These are phyloP conservation scores for Nemapogon koenigi DNA, from an alignment of 2,888 invertebrate genomes.

Conservation along the genomic window DNA sequence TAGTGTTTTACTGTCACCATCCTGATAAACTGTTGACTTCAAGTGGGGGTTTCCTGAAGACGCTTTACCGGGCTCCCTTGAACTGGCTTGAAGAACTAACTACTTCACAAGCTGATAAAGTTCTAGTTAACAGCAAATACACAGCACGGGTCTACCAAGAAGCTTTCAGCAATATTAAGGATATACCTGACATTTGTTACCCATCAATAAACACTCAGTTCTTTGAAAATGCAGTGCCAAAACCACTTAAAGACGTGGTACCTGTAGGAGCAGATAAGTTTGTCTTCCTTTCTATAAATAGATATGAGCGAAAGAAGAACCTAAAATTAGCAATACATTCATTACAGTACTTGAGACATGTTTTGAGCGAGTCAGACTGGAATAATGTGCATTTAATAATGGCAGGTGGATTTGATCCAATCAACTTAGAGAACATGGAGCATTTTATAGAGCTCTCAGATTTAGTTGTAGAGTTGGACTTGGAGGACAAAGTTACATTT, in stretches of 20 bases:
- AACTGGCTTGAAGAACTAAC: conserved; percentile 92
- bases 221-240: conserved; percentile 64
- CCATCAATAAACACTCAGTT: conserved; percentile 88
- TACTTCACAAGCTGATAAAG: conserved; percentile 84
- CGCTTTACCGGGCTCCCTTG: conserved; percentile 83
- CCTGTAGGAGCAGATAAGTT: conserved; percentile 64
- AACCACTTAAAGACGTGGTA: conserved; percentile 54
- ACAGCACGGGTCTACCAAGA: conserved; percentile 88
- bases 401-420: conserved; percentile 95
- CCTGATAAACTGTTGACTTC: conserved; percentile 92
- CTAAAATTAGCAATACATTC: conserved; percentile 85
- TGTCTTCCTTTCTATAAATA: conserved; percentile 92
- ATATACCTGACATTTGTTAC: conserved; percentile 85
- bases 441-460: conserved; percentile 79
- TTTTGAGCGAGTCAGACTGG: conserved; percentile 64
- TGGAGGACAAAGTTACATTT: conserved; percentile 79
- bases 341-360: conserved; percentile 69
- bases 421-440: conserved; percentile 86
- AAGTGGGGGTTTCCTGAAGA: conserved; percentile 77
- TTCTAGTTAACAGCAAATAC: conserved; percentile 95
- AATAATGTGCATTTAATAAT: conserved; percentile 81
- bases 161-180: conserved; percentile 80
- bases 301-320: conserved; percentile 97
- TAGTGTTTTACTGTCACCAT: conserved; percentile 97
- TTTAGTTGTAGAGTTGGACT: conserved; percentile 67